These are phyloP conservation scores for Sebastes melanostomus DNA, from an alignment of 2,797 vertebrate species.

Conservation along the genomic window DNA sequence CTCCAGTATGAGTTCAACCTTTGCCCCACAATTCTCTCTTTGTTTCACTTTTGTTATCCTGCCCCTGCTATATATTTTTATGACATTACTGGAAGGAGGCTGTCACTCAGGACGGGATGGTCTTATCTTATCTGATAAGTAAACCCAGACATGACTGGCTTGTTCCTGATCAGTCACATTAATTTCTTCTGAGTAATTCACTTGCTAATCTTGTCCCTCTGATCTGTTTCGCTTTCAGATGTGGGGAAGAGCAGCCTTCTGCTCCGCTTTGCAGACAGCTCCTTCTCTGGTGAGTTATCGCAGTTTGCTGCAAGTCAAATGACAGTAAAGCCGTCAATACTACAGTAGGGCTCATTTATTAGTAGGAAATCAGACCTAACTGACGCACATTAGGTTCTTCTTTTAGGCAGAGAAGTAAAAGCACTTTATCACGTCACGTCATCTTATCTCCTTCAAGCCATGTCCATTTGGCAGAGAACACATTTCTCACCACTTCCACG, in stretches of 20 bases:
- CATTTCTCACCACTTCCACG: too few species aligned
- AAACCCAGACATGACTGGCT: fast-evolving
- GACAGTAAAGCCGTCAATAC: neutral
- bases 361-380: neutral
- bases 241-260: slow-evolving; percentile 90
- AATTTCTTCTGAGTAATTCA: neutral
- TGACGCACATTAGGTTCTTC: neutral
- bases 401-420: neutral
- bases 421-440: neutral
- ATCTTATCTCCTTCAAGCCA: too few species aligned
- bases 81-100: neutral
- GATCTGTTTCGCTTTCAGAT: slow-evolving; percentile 70
- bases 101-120: neutral
- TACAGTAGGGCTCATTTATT: too few species aligned
- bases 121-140: neutral
- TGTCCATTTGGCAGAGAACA: too few species aligned
- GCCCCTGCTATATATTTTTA: fast-evolving
- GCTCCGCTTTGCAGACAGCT: slow-evolving; percentile 87
- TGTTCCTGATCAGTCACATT: neutral
- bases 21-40: neutral
- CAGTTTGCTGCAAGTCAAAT: neutral
- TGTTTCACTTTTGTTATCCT: neutral
- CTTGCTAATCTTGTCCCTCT: neutral
- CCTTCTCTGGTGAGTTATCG: slow-evolving; percentile 85
- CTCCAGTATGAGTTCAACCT: neutral